Base-by-base conservation (phyloP, 2,797 vertebrate species). In the Phaenicophaeus curvirostris region DNA sequence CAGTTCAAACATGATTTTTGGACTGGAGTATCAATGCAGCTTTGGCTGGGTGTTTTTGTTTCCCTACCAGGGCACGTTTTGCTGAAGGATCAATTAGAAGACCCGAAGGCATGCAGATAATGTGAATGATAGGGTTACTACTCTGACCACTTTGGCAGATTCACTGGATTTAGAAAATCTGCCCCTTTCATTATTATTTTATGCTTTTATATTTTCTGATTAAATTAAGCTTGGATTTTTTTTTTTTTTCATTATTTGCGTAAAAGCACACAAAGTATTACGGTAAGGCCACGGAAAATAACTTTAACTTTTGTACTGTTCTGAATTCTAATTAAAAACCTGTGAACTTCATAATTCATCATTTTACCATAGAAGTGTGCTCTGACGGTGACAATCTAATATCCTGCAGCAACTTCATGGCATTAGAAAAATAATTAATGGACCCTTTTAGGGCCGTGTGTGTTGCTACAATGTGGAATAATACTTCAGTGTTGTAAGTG, bases 341-440 rank as follows among this genome's bases (percentile, higher is more conserved):
- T 89, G 75, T 72, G 90, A 90, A 62, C 55, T 82, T 92, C 3
- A 2, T 80, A 77, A 89, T 96, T 87, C 77, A 72, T 95, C 94
- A 88, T 95, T 96, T 87, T 79, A 58, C 74, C 31, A 4, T 30
- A 73, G 78, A 39, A 46, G 51, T 41, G 24, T 89, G n/a, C 94
- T 95, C 76, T 73, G 74, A 59, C 1, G 67, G 78, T 94, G 94
- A 95, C 87, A 94, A 79, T 68, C 63, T 95, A 95, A 95, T 96
- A 96, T 96, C 95, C 94, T 95, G 85, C 73, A 89, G 73, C 50
- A 78, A 90, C 84, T 94, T 83, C 55, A 6, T 71, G 85, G 55
- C 81, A 89, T 93, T 93, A 87, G 73, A 89, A 78, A 93, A 91
- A 89, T 91, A 97, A 97, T 97, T 96, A 93, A 92, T 94, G 73